These are phyloP conservation scores for Heterodera carotae DNA, from an alignment of 1,140 invertebrate genomes.

Conservation along the genomic window DNA sequence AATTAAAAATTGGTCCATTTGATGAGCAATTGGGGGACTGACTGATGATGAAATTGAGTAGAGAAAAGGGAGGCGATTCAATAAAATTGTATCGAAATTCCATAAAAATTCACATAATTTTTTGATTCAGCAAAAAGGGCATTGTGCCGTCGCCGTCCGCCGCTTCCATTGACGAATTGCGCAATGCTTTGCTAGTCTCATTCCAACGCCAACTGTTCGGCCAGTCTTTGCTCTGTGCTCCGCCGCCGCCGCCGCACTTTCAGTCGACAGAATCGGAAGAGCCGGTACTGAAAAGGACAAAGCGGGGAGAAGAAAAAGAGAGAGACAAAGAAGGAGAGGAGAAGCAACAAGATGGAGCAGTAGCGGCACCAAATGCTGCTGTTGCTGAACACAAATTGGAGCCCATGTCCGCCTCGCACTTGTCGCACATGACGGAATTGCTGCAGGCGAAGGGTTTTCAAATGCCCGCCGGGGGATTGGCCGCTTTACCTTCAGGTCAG, in stretches of 20 bases:
- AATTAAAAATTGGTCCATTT: slow-evolving; percentile 2
- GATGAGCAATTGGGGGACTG: neutral
- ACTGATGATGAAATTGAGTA: neutral
- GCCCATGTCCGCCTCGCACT: slow-evolving; percentile 3
- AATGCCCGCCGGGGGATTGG: slow-evolving; percentile 20
- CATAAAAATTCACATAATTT: slow-evolving; percentile 9
- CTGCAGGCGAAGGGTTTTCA: slow-evolving; percentile 23
- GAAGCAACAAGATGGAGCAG: neutral
- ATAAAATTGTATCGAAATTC: neutral
- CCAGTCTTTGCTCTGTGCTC: slow-evolving; percentile 20
- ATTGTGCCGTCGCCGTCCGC: neutral
- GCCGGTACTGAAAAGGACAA: neutral
- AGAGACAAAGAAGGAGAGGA: neutral
- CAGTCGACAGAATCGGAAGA: slow-evolving; percentile 15
- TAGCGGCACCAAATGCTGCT: slow-evolving; percentile 10
- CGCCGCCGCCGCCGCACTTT: neutral
- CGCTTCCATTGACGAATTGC: neutral
- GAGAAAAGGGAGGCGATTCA: neutral
- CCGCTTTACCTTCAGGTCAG: slow-evolving; percentile 13
- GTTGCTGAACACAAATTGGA: neutral
- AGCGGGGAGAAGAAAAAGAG: neutral
- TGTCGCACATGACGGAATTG: slow-evolving; percentile 14
- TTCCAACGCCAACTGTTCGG: slow-evolving; percentile 34
- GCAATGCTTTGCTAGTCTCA: slow-evolving; percentile 13
- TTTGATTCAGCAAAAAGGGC: neutral